These are phyloP conservation scores for Mythimna pallens DNA, from an alignment of 2,888 invertebrate species.

Conservation along the genomic window DNA sequence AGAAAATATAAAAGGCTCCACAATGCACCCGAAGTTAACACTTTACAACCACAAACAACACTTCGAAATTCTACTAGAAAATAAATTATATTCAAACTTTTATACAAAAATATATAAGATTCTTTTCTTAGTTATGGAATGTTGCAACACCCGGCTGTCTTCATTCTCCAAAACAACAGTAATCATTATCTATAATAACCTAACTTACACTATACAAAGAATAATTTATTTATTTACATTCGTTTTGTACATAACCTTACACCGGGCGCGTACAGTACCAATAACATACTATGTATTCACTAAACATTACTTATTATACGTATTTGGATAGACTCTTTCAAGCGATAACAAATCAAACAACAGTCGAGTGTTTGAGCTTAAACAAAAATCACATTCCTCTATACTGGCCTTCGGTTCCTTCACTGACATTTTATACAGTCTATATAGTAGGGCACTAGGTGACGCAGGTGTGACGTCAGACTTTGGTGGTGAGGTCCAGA, in stretches of 20 bases:
- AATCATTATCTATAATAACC: constrained; percentile 80
- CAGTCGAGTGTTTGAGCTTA: constrained; percentile 79
- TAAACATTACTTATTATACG: constrained; percentile 86
- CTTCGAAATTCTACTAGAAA: constrained; percentile 85
- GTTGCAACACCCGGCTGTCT: constrained; percentile 80
- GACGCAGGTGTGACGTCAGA: constrained; percentile 85
- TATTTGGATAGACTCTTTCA: constrained; percentile 91
- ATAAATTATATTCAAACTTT: constrained; percentile 86
- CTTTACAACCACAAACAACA: constrained; percentile 81
- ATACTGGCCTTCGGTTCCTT: constrained; percentile 86
- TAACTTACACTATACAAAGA: constrained; percentile 79
- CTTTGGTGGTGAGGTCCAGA: constrained; percentile 93
- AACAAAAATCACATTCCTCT: constrained; percentile 86
- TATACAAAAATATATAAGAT: constrained; percentile 71
- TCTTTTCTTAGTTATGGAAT: constrained; percentile 74
- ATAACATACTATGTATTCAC: constrained; percentile 79
- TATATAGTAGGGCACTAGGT: constrained; percentile 71
- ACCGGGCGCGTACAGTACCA: constrained; percentile 81
- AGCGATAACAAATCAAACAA: constrained; percentile 87
- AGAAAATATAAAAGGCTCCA: constrained; percentile 69
- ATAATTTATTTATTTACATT: constrained; percentile 87
- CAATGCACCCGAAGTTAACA: constrained; percentile 84
- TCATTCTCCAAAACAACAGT: constrained; percentile 73
- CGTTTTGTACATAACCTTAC: constrained; percentile 86
- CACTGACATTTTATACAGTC: constrained; percentile 75